phyloP scores from a whole-genome alignment of 1,140 invertebrate genomes.

The Harpegnathos saltator region DNA sequence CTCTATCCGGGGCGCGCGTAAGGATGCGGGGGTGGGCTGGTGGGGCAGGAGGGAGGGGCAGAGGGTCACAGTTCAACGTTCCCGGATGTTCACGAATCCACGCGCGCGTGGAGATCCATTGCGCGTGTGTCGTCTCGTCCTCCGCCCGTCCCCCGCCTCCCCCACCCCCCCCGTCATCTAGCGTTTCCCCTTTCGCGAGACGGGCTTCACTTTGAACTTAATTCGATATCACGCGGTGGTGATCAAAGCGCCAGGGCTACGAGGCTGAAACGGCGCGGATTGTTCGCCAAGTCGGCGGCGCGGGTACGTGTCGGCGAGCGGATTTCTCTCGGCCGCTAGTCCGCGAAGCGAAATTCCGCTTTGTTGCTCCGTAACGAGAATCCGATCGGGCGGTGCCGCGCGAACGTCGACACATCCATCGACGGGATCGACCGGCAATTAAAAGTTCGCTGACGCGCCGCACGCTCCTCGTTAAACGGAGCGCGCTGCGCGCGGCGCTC shows the following conservation, averaged over 20 bases:
- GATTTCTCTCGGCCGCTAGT: constrained; percentile 22
- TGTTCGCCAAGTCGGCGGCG: constrained; percentile 59
- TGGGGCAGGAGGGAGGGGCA: too few species aligned
- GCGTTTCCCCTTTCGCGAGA: constrained; percentile 1
- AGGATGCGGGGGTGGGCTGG: too few species aligned
- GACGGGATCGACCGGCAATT: constrained; percentile 41
- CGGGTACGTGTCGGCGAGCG: constrained; percentile 34
- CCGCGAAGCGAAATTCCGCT: constrained; percentile 49
- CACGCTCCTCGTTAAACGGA: not conserved
- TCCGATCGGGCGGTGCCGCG: constrained; percentile 24
- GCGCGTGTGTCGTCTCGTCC: constrained; percentile 10
- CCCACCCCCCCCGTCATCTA: not conserved
- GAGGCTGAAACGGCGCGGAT: constrained; percentile 58
- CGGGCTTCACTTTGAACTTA: constrained; percentile 54
- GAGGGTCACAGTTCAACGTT: constrained; percentile 49
- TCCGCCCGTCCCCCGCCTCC: not conserved
- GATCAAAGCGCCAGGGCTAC: constrained; percentile 63
- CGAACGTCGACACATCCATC: constrained; percentile 11
- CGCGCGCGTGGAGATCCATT: constrained; percentile 21
- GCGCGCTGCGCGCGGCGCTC: too few species aligned
- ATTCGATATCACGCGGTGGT: constrained; percentile 64
- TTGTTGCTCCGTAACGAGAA: constrained; percentile 52
- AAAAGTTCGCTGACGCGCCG: constrained; percentile 24
- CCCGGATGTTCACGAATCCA: constrained; percentile 37
- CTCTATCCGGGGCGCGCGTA: not conserved